phyloP scores from a whole-genome alignment of 2,888 invertebrate genomes.

The Orthonevra nobilis region DNA sequence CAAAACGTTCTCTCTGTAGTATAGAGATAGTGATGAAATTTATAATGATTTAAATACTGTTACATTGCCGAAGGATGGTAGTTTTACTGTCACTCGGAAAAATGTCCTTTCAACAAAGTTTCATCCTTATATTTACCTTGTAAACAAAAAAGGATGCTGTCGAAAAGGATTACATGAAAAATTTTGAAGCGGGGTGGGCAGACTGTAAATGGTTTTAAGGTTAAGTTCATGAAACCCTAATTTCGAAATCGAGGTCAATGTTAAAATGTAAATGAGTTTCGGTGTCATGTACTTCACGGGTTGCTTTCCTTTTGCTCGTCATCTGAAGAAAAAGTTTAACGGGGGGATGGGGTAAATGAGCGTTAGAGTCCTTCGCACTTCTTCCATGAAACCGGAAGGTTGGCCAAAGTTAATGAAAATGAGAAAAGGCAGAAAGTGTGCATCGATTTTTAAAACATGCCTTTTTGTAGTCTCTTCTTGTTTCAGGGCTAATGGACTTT shows the following conservation, averaged over 20 bases:
- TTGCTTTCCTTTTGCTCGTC: constrained; percentile 7
- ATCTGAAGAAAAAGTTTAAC: not conserved
- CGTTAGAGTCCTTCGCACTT: constrained; percentile 49
- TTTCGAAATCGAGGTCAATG: constrained; percentile 64
- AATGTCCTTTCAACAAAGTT: constrained; percentile 47
- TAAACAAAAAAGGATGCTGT: constrained; percentile 17
- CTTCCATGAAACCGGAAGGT: constrained; percentile 37
- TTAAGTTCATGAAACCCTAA: constrained; percentile 66
- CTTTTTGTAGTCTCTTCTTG: constrained; percentile 46
- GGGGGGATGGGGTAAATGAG: constrained; percentile 41
- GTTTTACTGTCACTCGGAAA: constrained; percentile 16
- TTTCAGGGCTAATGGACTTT: constrained; percentile 67
- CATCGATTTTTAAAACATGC: constrained; percentile 34
- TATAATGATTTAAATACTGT: constrained; percentile 62
- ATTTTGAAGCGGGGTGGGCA: too few species aligned
- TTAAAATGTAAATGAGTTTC: constrained; percentile 69
- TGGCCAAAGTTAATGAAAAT: constrained; percentile 67
- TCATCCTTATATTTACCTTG: constrained; percentile 42
- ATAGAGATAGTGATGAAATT: constrained; percentile 12
- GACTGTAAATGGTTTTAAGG: constrained; percentile 23
- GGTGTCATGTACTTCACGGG: constrained; percentile 27
- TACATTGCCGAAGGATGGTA: constrained; percentile 34
- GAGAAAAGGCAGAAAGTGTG: constrained; percentile 8
- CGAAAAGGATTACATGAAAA: constrained; percentile 16
- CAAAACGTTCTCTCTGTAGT: too few species aligned